Conservation (phyloP, 2,113 vertebrate species). For the Tautogolabrus adspersus region DNA sequence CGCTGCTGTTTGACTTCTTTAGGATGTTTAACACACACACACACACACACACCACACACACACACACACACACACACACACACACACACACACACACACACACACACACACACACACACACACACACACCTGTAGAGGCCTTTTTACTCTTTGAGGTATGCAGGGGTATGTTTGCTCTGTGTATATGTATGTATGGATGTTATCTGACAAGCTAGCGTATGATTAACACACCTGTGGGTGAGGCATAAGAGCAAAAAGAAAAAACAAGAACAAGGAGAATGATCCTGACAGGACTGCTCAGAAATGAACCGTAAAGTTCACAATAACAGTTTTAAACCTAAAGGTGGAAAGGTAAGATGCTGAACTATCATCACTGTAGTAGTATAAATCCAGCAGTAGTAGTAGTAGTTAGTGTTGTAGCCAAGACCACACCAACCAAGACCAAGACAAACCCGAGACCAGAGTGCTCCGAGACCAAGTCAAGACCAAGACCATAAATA, state of each 20-base stretch:
- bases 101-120: neutral
- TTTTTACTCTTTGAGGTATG: conserved; percentile 4
- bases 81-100: neutral
- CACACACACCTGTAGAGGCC: neutral
- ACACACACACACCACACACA: too few species aligned
- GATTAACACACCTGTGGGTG: conserved; percentile 18
- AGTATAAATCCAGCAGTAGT: too few species aligned
- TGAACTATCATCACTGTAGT: too few species aligned
- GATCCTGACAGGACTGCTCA: neutral
- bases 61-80: too few species aligned
- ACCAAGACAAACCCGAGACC: too few species aligned
- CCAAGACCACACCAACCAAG: too few species aligned
- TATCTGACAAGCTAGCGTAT: conserved; percentile 21
- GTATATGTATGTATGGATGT: neutral
- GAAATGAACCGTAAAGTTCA: neutral
- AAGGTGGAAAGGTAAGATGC: too few species aligned
- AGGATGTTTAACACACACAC: conserved; percentile 13
- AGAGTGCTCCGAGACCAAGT: too few species aligned
- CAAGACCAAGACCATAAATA: too few species aligned
- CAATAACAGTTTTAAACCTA: too few species aligned
- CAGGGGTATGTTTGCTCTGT: conserved; percentile 6
- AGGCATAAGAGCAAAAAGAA: neutral
- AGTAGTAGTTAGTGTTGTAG: too few species aligned
- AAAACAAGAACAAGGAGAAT: neutral
- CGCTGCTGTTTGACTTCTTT: conserved; percentile 46